Percentiles rank a stretch among this genome's conserved stretches.
These are phyloP conservation scores for Naso thynnoides DNA, from an alignment of 2,797 vertebrate species.

Conservation along the genomic window DNA sequence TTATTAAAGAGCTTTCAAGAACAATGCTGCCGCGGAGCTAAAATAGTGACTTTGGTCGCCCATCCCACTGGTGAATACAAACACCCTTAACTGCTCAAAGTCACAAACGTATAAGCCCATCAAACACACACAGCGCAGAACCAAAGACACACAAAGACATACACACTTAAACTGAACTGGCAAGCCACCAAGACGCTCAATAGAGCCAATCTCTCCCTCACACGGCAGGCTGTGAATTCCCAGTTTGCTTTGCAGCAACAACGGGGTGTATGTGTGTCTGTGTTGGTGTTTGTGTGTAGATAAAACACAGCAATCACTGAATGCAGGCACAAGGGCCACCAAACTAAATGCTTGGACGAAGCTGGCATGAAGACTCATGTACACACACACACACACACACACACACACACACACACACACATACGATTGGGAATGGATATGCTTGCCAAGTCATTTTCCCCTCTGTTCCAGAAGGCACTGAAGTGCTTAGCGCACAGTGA, in stretches of 20 bases:
- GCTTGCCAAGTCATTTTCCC: constrained; percentile 80
- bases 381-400: constrained; percentile 27
- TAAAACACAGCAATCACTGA: constrained; percentile 74
- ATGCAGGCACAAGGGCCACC: constrained; percentile 74
- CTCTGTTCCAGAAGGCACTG: constrained; percentile 77
- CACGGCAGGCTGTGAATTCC: constrained; percentile 76
- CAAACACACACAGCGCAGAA: constrained; percentile 42
- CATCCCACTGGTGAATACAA: constrained; percentile 76
- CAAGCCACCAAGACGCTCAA: constrained; percentile 75
- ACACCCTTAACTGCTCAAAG: constrained; percentile 79
- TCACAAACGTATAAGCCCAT: constrained; percentile 42
- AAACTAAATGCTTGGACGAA: constrained; percentile 74
- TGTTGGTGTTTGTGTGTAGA: constrained; percentile 53
- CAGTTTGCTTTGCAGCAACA: constrained; percentile 75
- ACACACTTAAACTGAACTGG: constrained; percentile 72
- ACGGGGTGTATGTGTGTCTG: constrained; percentile 52
- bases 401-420: constrained; percentile 27
- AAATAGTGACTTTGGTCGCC: constrained; percentile 72
- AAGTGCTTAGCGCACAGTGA: constrained; percentile 74
- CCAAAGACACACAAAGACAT: constrained; percentile 59
- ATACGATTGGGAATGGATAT: constrained; percentile 77
- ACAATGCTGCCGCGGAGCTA: constrained; percentile 63
- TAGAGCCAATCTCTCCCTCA: constrained; percentile 75
- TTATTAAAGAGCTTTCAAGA: constrained; percentile 72
- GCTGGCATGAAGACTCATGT: constrained; percentile 60